phyloP scores from a whole-genome alignment of 2,888 invertebrate genomes.

The Phortica okadai region DNA sequence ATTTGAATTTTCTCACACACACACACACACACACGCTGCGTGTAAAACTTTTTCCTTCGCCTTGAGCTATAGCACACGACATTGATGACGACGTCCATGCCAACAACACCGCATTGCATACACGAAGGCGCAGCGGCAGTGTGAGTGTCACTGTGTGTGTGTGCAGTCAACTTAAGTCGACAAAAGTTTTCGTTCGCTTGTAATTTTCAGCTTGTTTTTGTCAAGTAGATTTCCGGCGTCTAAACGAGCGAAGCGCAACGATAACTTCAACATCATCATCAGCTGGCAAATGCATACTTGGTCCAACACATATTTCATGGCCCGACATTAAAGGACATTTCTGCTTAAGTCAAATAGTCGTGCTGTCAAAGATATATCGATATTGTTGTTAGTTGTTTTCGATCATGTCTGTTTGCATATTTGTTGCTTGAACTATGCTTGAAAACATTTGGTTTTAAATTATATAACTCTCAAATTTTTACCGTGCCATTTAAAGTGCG shows the following conservation, averaged over 20 bases:
- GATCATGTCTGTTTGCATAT: background rate
- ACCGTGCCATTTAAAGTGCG: background rate
- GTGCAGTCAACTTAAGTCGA: background rate
- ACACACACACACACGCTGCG: background rate
- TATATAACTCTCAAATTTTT: background rate
- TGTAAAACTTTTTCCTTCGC: constrained; percentile 9
- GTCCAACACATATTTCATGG: background rate
- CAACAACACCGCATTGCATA: background rate
- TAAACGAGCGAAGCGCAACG: background rate
- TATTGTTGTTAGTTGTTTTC: background rate
- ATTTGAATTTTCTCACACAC: constrained; percentile 24
- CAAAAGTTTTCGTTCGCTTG: constrained; percentile 27
- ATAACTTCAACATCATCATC: background rate
- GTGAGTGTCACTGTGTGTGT: background rate
- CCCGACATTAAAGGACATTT: background rate
- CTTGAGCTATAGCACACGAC: constrained; percentile 14
- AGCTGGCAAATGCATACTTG: background rate
- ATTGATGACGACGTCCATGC: background rate
- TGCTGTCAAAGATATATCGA: background rate
- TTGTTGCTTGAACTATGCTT: background rate
- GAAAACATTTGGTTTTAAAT: background rate
- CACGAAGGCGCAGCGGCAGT: background rate
- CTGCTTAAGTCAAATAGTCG: constrained; percentile 16
- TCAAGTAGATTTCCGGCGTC: constrained; percentile 14
- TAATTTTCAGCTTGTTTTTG: constrained; percentile 24